Evolutionary conservation across 2,888 invertebrate genomes (phyloP), one percentile per base, ranked within the genome.

Genomic region (Dermolepida albohirtum): DNA sequence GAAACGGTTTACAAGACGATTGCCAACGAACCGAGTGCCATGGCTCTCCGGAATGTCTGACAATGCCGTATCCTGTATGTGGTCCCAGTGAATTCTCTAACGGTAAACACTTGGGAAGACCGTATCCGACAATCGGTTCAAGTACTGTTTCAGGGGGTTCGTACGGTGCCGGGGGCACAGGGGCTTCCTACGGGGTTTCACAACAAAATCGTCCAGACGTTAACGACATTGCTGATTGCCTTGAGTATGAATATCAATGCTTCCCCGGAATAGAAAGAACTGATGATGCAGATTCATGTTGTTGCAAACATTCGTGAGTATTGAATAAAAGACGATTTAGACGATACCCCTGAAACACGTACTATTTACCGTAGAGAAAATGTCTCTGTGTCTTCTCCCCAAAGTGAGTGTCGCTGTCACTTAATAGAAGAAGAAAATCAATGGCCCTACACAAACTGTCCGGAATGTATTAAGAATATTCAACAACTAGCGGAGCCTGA

Each of bases 1-100:
- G 85, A 8, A 87, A 89, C 73, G 89, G 89, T 5, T 80, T 89
- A 17, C 89, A 89, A 76, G 86, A 88, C 66, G 86, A 87, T 70
- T 89, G 89, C 74, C 86, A 84, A 0, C 81, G 88, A 63, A 82
- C 84, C 0, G 81, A 83, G 34, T 88, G 88, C 73, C 84, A 84
- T 65, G 86, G 86, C 43, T 80, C 83, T 5, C 85, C 84, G 0
- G 82, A 80, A 29, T 87, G 87, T 74, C 77, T 85, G 70, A 83
- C 82, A 50, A 79, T 81, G 67, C 86, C 86, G 0, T 76, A 81
- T 40, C 86, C 87, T 0, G 82, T 80, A 7, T 87, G 87, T 71
- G 83, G 84, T 29, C 86, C 87, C 0, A 81, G 81, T 52, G 74
- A 77, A 27, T 81, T 74, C 71, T 75, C 80, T 7, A 74, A 78